Evolutionary conservation across 53 echinoderm and acorn worm genomes (phyloP).

Genomic region (Zoroaster sp.): DNA sequence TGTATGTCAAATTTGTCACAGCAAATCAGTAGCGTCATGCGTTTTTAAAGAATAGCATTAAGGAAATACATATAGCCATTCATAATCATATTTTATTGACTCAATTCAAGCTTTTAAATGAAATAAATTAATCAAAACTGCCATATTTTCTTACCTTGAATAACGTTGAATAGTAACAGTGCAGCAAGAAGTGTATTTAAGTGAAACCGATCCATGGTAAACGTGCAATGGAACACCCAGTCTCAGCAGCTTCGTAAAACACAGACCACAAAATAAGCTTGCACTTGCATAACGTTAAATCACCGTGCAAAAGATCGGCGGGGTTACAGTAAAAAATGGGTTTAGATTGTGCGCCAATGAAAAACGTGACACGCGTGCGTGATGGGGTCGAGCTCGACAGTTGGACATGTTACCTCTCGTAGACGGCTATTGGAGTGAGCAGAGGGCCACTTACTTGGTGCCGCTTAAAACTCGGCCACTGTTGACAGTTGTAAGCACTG

Average conservation of each 20-base stretch:
- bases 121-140: not conserved
- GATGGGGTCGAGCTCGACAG: not conserved
- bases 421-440: not conserved
- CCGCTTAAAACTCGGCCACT: slow-evolving; percentile 22
- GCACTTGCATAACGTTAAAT: not conserved
- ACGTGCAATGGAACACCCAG: not conserved
- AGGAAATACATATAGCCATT: no score
- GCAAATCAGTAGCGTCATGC: no score
- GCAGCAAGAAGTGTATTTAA: not conserved
- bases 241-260: not conserved
- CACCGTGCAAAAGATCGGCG: not conserved
- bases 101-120: not conserved
- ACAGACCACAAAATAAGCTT: not conserved
- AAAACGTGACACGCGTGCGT: slow-evolving; percentile 40
- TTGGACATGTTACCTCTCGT: not conserved
- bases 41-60: no score
- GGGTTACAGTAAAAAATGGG: not conserved
- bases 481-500: not conserved
- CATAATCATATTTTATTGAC: no score
- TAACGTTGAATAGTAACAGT: not conserved
- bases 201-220: slow-evolving; percentile 10
- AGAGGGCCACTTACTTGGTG: slow-evolving; percentile 9
- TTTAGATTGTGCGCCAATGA: not conserved
- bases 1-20: no score
- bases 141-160: slow-evolving; percentile 9